phyloP scores from a whole-genome alignment of 2,797 vertebrate species.

The Sebastes flavidus region DNA sequence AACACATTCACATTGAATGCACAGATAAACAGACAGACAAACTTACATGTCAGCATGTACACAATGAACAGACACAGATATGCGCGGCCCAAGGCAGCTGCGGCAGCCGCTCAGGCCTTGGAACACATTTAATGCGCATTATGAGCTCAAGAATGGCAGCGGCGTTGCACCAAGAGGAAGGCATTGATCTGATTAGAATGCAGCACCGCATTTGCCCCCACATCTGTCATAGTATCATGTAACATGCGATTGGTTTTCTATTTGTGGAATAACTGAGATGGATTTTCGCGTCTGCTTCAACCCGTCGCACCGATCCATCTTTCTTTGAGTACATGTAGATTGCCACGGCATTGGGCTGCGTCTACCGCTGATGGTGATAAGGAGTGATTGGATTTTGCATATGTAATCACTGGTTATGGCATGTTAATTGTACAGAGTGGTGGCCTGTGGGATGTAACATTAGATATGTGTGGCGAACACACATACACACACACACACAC shows the following conservation, averaged over 20 bases:
- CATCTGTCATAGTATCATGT: constrained; percentile 76
- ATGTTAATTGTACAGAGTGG: constrained; percentile 71
- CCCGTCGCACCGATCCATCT: constrained; percentile 66
- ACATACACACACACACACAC: not conserved
- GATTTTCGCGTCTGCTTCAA: constrained; percentile 70
- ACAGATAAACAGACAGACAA: constrained; percentile 13
- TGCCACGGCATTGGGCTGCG: constrained; percentile 26
- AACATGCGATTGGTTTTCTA: constrained; percentile 77
- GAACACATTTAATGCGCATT: constrained; percentile 25
- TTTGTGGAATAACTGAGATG: constrained; percentile 76
- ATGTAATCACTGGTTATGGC: constrained; percentile 72
- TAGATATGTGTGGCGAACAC: constrained; percentile 28
- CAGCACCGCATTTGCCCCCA: constrained; percentile 38
- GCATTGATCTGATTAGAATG: constrained; percentile 72
- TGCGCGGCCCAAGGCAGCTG: constrained; percentile 17
- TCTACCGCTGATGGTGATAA: constrained; percentile 59
- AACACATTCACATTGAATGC: not conserved
- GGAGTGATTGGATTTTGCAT: constrained; percentile 73
- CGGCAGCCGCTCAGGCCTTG: not conserved
- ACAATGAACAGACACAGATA: constrained; percentile 20
- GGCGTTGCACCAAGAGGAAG: constrained; percentile 8
- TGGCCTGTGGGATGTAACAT: constrained; percentile 61
- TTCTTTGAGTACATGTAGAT: constrained; percentile 68
- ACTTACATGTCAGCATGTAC: not conserved
- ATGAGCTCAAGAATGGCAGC: constrained; percentile 15